A percentile compares a stretch with the other conserved stretches of the same genome.
These are phyloP conservation scores for Probosciger aterrimus DNA, from an alignment of 2,113 vertebrate species.

Conservation along the genomic window DNA sequence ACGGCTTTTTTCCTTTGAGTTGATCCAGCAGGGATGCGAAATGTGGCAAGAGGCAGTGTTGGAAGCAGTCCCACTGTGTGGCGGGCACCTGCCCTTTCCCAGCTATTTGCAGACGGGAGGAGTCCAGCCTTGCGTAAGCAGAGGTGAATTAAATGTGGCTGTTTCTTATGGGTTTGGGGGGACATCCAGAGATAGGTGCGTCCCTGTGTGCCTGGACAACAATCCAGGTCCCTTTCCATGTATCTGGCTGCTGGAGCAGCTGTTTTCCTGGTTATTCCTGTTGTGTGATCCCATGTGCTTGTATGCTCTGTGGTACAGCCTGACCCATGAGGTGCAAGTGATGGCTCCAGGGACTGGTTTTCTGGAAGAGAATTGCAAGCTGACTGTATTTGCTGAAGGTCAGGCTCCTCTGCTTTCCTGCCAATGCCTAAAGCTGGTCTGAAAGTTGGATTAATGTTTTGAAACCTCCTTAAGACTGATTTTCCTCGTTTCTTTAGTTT, in stretches of 20 bases:
- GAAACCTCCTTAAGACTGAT: not conserved
- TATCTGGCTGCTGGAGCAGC: not conserved
- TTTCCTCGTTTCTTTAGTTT: not conserved
- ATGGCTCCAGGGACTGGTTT: not conserved
- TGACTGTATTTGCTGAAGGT: not conserved
- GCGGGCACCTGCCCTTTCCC: not conserved
- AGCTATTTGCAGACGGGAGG: accelerated
- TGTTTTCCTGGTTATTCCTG: not conserved
- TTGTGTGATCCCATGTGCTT: not conserved
- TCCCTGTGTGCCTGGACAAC: not conserved
- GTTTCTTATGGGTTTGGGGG: accelerated
- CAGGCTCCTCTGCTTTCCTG: not conserved
- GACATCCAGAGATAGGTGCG: accelerated
- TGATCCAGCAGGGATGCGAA: accelerated
- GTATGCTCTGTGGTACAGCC: accelerated
- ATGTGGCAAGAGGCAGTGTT: not conserved
- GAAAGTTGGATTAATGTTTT: not conserved
- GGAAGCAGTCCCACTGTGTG: accelerated
- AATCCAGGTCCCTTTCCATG: not conserved
- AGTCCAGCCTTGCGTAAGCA: not conserved
- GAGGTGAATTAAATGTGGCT: not conserved
- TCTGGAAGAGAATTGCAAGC: not conserved
- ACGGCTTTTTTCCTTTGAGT: not conserved
- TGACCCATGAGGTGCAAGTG: not conserved
- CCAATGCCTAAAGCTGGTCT: not conserved